phyloP scores from a whole-genome alignment of 64 coral and sea anemone species.

The Stichodactyla helianthus region DNA sequence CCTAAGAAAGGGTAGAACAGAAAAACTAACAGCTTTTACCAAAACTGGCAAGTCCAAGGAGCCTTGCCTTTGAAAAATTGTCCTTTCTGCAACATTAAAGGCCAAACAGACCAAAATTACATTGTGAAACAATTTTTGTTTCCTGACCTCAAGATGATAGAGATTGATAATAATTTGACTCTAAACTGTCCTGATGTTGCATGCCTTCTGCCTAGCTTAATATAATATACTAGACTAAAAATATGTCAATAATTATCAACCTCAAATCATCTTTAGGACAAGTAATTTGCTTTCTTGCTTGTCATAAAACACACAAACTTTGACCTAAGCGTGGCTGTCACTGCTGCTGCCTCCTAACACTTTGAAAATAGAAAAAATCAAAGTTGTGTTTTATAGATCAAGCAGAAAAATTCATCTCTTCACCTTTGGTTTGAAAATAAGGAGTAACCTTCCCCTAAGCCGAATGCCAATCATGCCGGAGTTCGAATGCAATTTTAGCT shows the following conservation, averaged over 20 bases:
- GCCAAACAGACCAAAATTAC: too few species aligned
- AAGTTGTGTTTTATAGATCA: conserved; percentile 4
- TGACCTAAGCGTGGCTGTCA: not conserved
- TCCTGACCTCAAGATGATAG: too few species aligned
- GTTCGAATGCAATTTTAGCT: not conserved
- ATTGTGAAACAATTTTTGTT: too few species aligned
- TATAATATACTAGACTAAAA: not conserved
- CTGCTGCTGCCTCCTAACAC: not conserved
- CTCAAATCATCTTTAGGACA: not conserved
- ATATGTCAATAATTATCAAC: not conserved
- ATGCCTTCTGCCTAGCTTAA: not conserved
- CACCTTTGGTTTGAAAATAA: not conserved
- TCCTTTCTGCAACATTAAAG: too few species aligned
- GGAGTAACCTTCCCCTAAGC: conserved; percentile 8
- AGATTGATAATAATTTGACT: too few species aligned
- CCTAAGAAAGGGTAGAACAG: too few species aligned
- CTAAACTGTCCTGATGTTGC: not conserved
- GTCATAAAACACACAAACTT: not conserved
- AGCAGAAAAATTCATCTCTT: not conserved
- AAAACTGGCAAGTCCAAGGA: not conserved
- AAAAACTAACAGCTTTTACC: not conserved
- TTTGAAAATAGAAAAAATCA: not conserved
- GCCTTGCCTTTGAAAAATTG: not conserved
- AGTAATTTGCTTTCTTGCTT: not conserved
- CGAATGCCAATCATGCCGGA: not conserved